phyloP scores from a whole-genome alignment of 2,113 vertebrate species.

The Amblyornis subalaris region DNA sequence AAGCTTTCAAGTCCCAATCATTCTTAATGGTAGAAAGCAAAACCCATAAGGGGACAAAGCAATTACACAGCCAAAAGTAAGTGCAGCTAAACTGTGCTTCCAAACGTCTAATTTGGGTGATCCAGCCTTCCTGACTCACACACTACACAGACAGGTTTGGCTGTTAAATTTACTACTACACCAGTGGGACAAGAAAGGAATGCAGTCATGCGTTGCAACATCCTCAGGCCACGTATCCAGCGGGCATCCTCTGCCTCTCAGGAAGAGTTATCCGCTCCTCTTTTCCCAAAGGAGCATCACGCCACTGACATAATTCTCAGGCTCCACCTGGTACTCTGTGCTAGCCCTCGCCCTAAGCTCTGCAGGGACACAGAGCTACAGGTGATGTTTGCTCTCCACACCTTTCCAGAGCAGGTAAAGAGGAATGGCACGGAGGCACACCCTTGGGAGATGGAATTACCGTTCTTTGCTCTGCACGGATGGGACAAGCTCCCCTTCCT shows the following conservation, averaged over 20 bases:
- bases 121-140: not conserved
- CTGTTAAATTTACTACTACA: not conserved
- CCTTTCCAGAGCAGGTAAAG: not conserved
- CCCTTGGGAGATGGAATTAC: not conserved
- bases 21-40: conserved; percentile 20
- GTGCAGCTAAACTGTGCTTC: not conserved
- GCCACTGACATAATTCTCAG: not conserved
- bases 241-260: not conserved
- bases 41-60: conserved; percentile 43
- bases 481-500: not conserved
- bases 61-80: not conserved
- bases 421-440: not conserved
- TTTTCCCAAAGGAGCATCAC: not conserved
- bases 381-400: not conserved
- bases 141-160: not conserved
- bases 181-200: not conserved
- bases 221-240: not conserved
- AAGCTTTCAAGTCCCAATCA: conserved; percentile 20
- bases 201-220: not conserved
- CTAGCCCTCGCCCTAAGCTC: not conserved
- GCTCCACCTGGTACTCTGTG: not conserved
- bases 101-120: not conserved
- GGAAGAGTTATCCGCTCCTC: not conserved
- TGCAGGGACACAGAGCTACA: not conserved
- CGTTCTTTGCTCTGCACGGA: accelerated